Base-by-base conservation (phyloP, 2,888 invertebrate genomes). In the Deilephila elpenor region DNA sequence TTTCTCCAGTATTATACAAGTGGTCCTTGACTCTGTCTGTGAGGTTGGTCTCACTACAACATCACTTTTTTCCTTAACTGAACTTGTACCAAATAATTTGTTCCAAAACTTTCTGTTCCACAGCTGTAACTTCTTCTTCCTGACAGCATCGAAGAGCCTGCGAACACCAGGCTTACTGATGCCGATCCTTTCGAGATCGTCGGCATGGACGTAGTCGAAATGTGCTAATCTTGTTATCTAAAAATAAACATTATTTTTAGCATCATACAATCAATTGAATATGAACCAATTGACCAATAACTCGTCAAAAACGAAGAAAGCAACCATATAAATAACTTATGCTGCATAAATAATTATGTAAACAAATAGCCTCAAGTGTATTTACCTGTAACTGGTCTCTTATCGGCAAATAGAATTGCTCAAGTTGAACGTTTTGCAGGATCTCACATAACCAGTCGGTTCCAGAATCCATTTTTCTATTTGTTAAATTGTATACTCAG, bases 141-240 rank as follows among this genome's bases (percentile, higher is more conserved):
- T 98, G 1, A 99, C 98, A 17, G 98, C 97, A 91, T 99, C 99
- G 87, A 99, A 93, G 19, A 99, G 94, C 73, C 99, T 95, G 56
- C 99, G 95, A 5, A 98, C 97, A 4, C 98, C 99, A 72, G 99
- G 99, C 88, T 98, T 98, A 71, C 99, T 98, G 86, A 99, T 96
- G 2, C 99, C 99, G 86, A 99, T 97, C 86, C 98, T 97, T 87
- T 99, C 99, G 85, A 99, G 95, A 92, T 99, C 99, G 81, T 99
- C 98, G 0, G 97, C 95, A 84, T 98, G 98, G n/a, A 99, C 99
- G 96, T 98, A 98, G 84, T 99, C 99, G 89, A 99, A 99, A 93
- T 99, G 99, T 72, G 98, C 97, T 83, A 99, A 91, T 76, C 98
- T 96, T 56, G 99, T 98, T 74, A 99, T 96, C 96, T 98, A 96